These are phyloP conservation scores for Odontamblyopus rebecca DNA, from an alignment of 2,797 vertebrate species.

Conservation along the genomic window DNA sequence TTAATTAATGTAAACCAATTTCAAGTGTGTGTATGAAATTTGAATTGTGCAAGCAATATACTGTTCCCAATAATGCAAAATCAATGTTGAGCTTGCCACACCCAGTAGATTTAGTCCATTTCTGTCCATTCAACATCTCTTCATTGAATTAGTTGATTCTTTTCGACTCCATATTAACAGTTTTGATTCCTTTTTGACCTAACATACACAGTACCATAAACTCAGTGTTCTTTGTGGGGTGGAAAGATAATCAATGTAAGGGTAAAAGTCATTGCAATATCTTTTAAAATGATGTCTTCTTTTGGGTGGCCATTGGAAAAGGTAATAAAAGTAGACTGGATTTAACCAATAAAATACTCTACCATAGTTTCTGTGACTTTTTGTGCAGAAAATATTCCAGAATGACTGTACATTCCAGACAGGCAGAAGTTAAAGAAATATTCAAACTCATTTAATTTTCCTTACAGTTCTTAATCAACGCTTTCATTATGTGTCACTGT, in stretches of 20 bases:
- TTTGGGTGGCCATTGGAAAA: slow-evolving; percentile 15
- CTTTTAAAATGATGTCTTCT: slow-evolving; percentile 39
- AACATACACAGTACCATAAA: slow-evolving; percentile 24
- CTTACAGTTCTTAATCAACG: slow-evolving; percentile 46
- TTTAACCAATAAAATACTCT: slow-evolving; percentile 15
- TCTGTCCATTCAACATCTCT: slow-evolving; percentile 12
- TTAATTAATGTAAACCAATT: slow-evolving; percentile 17
- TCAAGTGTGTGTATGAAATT: slow-evolving; percentile 13
- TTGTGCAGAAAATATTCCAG: slow-evolving; percentile 46
- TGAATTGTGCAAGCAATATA: slow-evolving; percentile 18
- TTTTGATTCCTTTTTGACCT: slow-evolving; percentile 17
- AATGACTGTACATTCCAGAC: slow-evolving; percentile 65
- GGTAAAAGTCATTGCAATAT: slow-evolving; percentile 23
- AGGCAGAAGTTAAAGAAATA: slow-evolving; percentile 35
- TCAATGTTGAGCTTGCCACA: slow-evolving; percentile 10
- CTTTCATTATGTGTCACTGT: slow-evolving; percentile 51
- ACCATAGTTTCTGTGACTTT: slow-evolving; percentile 33
- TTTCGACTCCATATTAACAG: slow-evolving; percentile 18
- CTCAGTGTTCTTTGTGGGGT: slow-evolving; percentile 25
- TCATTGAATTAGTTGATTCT: slow-evolving; percentile 24
- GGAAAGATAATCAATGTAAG: slow-evolving; percentile 32
- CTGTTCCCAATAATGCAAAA: slow-evolving; percentile 18
- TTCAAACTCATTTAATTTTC: slow-evolving; percentile 38
- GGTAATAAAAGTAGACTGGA: slow-evolving; percentile 29
- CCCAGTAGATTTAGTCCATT: slow-evolving; percentile 15